Base-by-base conservation (phyloP, 2,797 vertebrate species). In the Cuculus canorus region DNA sequence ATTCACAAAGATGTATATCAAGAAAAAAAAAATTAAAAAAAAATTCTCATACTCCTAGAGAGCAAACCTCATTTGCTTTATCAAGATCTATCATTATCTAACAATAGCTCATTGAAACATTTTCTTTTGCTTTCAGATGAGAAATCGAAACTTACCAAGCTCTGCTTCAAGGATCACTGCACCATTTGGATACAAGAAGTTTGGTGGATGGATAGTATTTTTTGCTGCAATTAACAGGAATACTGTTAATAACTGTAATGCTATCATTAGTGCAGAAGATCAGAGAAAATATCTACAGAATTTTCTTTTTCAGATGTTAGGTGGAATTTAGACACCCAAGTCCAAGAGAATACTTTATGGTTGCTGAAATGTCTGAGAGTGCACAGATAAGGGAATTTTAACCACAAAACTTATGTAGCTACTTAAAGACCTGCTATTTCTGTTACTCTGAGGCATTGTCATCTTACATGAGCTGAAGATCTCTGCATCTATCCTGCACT, bases 121-220 rank as follows among this genome's bases (percentile, higher is more conserved):
- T 63, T 81, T 60, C 7, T 77, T 82, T 83, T 27, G 3, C 11
- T 83, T 78, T 86, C 33, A 56, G n/a, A 61, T 72, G 12, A 91
- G 16, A 35, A 88, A 75, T 35, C 4, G 0, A 80, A 91, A 95
- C 96, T 98, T 97, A 98, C 98, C 98, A 78, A 98, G 94, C 71
- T 98, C 98, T 64, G 89, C 98, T 95, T 98, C 97, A 0, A 98
- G 69, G 14, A 76, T 93, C 73, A 60, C 56, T 59, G 88, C 66
- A 27, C 91, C 96, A 50, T 10, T 57, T 11, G 98, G 98, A 65
- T 97, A 92, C 85, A 98, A 91, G 66, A 98, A 37, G 23, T 95
- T 92, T 76, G 98, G 98, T 35, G 96, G 96, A 60, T 91, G 54
- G 14, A 76, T 52, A 56, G 97, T 98, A 72, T 71, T 91, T 77